Base-by-base conservation (phyloP, 2,888 invertebrate genomes). In the Trachelus troglodyta region DNA sequence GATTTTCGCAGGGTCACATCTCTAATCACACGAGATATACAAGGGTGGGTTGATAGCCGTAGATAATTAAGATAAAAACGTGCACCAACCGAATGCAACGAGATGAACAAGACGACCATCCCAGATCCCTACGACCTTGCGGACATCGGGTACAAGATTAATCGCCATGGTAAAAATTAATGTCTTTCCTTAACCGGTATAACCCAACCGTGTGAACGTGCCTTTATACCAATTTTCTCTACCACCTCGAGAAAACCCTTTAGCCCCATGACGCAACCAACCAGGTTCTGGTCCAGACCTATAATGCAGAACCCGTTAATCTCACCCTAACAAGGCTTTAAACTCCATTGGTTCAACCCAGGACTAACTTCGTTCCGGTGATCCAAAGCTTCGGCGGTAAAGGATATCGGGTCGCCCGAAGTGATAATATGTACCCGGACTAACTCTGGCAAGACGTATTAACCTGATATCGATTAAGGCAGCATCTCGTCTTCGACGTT, bases 301-400 rank as follows among this genome's bases (percentile, higher is more conserved):
- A 23, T 56, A 56, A 23, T 30, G 71, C 71, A 31, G 71, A 31
- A 81, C 80, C 84, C 85, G 86, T 88, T 89, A 88, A 89, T 88
- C 87, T 88, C 81, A 76, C 76, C 85, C 84, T 87, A 88, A 88
- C 86, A 86, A 86, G 88, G 84, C 81, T 85, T 86, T 85, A 86
- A 87, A 87, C 84, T 87, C 81, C 74, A 79, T 85, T 84, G 79
- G 82, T 73, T 9, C 79, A 79, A 76, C 77, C 83, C 69, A n/a
- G 34, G 30, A 37, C 69, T 78, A 56, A 31, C 31, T 56, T 56
- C 56, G 9, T 23, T 23, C 56, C 23, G 23, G 6, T 15, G 40
- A 40, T 40, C 40, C 4, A 4, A 6, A 15, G 40, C 40, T 15
- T 6, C 15, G 31, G 1, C 34, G 74, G 74, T 11, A 40, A 34